Percentiles rank a stretch among this genome's conserved stretches.
These are phyloP conservation scores for Coptodon bakossiorum DNA, from an alignment of 2,113 vertebrate genomes.

Conservation along the genomic window DNA sequence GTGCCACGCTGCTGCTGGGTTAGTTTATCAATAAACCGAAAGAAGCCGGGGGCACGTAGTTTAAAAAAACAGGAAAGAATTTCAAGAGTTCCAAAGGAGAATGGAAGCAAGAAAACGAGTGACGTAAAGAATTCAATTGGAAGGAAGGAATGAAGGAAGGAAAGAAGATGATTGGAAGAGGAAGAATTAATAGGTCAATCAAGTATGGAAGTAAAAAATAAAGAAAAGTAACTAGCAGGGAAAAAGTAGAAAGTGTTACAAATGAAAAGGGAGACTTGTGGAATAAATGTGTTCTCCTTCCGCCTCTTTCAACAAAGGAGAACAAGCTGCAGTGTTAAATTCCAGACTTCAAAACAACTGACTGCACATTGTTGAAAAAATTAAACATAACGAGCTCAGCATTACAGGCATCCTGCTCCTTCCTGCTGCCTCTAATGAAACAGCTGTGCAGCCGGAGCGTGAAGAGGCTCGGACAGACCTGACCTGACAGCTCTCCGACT, in stretches of 20 bases:
- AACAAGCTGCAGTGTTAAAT: not conserved
- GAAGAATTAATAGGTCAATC: not conserved
- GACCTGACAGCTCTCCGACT: not conserved
- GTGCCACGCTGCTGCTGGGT: not conserved
- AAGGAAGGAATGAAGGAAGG: not conserved
- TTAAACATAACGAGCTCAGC: slow-evolving; percentile 33
- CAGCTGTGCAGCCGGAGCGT: not conserved
- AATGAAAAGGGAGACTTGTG: not conserved
- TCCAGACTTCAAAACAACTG: not conserved
- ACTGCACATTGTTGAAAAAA: slow-evolving; percentile 12
- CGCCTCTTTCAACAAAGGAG: not conserved
- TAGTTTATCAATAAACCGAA: slow-evolving; percentile 27
- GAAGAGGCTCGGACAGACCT: not conserved
- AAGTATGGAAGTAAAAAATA: not conserved
- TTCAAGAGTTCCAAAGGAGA: not conserved
- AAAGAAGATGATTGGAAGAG: not conserved
- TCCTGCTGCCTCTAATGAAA: not conserved
- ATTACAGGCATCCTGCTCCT: slow-evolving; percentile 1
- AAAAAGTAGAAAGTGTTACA: not conserved
- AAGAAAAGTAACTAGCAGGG: not conserved
- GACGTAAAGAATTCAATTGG: not conserved
- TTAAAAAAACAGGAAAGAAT: not conserved
- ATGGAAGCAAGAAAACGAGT: not conserved
- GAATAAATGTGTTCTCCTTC: rapidly evolving
- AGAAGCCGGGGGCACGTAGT: not conserved